Base-by-base conservation (phyloP, 2,888 invertebrate species). In the Cylindroiulus punctatus region DNA sequence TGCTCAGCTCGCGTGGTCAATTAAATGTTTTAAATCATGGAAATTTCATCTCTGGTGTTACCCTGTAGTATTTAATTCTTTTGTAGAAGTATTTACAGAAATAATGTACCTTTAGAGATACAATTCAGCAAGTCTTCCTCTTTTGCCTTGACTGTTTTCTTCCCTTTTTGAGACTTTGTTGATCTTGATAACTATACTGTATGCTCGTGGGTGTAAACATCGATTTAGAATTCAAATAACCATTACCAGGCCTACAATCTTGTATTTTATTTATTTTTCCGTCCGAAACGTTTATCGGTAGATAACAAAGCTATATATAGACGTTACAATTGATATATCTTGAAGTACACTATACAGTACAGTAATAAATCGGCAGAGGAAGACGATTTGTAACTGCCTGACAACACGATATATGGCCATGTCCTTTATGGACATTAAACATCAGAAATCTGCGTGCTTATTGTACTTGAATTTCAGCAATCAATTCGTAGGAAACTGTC, bases 391-490 rank as follows among this genome's bases (percentile, higher is more conserved):
- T 57, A 57, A n/a, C 57, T 57, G 19, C n/a, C 7, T 57, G 57
- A 57, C 22, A 57, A 8, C 57, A 57, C 57, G 57, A 57, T 57
- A 57, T n/a, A 57, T 57, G 57, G 57, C 57, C n/a, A n/a, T 57
- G 57, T 57, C 57, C 19, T 57, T n/a, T 57, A 57, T 57, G n/a
- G 8, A 57, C 57, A n/a, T 22, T 57, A 57, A 57, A n/a, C 57
- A n/a, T 57, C n/a, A 7, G 57, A 57, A 57, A 57, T 57, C 57
- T 57, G 57, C 57, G 57, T 57, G 57, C 57, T 57, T 57, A 57
- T 57, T 57, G 57, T n/a, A 22, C 57, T 57, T 57, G 57, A 57
- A 57, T n/a, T 57, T 57, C 57, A n/a, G 22, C 22, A 57, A 57
- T 57, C 57, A 57, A n/a, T 57, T 57, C n/a, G n/a, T 7, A n/a